Percentiles rank a stretch among this genome's conserved stretches.
Evolutionary conservation across 2,797 vertebrate species (phyloP).

Genomic region (Coregonus suidteri): DNA sequence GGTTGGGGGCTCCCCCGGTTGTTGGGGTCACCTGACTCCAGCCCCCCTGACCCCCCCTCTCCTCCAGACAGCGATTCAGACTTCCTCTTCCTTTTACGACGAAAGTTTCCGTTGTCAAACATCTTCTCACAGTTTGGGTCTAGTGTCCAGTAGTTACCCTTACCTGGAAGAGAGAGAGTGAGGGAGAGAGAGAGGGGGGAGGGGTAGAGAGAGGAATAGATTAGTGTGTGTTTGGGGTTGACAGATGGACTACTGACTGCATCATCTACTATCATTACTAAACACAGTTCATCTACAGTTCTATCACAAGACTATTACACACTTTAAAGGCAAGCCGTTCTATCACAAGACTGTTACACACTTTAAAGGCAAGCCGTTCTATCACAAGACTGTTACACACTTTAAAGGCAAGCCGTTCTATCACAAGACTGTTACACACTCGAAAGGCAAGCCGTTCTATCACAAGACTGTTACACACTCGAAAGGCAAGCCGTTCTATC

Average conservation of each 20-base stretch:
- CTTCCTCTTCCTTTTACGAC: conserved; percentile 97
- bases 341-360: no score
- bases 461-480: no score
- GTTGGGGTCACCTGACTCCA: conserved; percentile 72
- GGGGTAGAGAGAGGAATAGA: conserved; percentile 10
- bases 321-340: no score
- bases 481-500: no score
- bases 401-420: no score
- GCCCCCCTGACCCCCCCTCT: conserved; percentile 59
- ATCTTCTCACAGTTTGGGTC: conserved; percentile 99
- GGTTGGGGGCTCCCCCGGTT: conserved; percentile 80
- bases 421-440: no score
- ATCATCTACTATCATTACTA: background rate
- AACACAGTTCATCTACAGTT: background rate
- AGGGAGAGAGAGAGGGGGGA: conserved; percentile 14
- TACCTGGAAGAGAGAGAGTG: conserved; percentile 76
- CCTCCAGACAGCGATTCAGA: conserved; percentile 77
- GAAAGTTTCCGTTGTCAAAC: conserved; percentile 99
- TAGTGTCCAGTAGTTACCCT: conserved; percentile 99
- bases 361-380: no score
- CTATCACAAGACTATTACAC: background rate
- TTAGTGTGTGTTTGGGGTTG: conserved; percentile 4
- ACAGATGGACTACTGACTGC: background rate
- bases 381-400: no score
- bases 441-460: no score